A percentile compares a stretch with the other conserved stretches of the same genome.
phyloP scores from a whole-genome alignment of 2,888 invertebrate species.

The Mellilla xanthometata region DNA sequence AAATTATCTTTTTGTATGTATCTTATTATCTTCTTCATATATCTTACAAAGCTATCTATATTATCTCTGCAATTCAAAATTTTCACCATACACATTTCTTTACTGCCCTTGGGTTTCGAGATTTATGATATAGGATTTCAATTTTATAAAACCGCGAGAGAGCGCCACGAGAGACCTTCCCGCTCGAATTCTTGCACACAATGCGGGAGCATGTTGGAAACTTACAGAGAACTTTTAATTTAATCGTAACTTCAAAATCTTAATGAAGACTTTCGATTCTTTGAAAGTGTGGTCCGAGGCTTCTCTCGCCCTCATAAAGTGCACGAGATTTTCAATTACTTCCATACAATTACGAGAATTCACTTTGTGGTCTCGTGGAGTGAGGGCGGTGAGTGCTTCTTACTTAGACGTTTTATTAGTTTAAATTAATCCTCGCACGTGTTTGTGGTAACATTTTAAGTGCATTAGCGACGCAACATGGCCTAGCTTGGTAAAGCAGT shows the following conservation, averaged over 20 bases:
- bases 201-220: conserved; percentile 28
- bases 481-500: not conserved
- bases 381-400: conserved; percentile 47
- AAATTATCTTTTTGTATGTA: no score
- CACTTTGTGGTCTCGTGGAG: conserved; percentile 44
- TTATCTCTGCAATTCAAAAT: no score
- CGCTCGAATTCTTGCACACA: conserved; percentile 28
- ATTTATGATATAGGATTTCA: conserved; percentile 16
- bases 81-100: conserved; percentile 6
- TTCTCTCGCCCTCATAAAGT: conserved; percentile 46
- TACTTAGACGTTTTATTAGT: conserved; percentile 49
- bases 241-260: conserved; percentile 46
- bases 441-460: conserved; percentile 5
- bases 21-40: no score
- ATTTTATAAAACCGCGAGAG: conserved; percentile 20
- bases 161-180: not conserved
- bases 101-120: conserved; percentile 9
- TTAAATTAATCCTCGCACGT: conserved; percentile 50
- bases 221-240: conserved; percentile 41
- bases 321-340: conserved; percentile 58
- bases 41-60: no score
- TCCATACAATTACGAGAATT: conserved; percentile 59
- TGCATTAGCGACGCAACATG: conserved; percentile 3
- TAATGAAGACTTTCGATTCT: conserved; percentile 49
- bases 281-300: conserved; percentile 32